These are phyloP conservation scores for Helostoma temminkii DNA, from an alignment of 2,797 vertebrate genomes.

Conservation along the genomic window DNA sequence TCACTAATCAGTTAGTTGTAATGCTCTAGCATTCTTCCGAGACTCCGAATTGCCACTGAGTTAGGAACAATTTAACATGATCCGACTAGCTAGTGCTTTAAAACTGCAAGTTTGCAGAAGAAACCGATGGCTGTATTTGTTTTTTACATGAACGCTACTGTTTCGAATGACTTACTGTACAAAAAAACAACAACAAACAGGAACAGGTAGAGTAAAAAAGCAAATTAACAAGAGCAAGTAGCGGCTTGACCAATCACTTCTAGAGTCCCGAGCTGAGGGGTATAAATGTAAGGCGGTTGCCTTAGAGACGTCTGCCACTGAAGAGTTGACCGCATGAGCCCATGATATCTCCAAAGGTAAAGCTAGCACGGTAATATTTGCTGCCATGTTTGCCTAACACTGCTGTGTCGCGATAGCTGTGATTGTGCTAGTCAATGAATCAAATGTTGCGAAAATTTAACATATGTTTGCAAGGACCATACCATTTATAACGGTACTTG, in stretches of 20 bases:
- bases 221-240: conserved; percentile 47
- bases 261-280: conserved; percentile 39
- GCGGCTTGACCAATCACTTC: conserved; percentile 75
- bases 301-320: conserved; percentile 65
- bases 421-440: rapidly evolving
- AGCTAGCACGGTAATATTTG: neutral
- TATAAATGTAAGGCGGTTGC: conserved; percentile 80
- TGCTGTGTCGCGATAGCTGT: rapidly evolving
- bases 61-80: neutral
- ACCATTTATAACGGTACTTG: neutral
- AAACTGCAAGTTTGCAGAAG: neutral
- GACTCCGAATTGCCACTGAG: conserved; percentile 53
- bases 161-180: neutral
- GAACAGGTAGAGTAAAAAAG: too few species aligned
- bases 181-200: too few species aligned
- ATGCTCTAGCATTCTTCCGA: conserved; percentile 55
- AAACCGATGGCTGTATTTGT: neutral
- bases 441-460: neutral
- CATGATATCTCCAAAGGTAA: conserved; percentile 52
- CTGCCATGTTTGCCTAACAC: rapidly evolving
- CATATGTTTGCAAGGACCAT: neutral
- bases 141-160: neutral
- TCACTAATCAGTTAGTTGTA: conserved; percentile 17
- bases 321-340: conserved; percentile 57
- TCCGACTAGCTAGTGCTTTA: neutral